A percentile compares a stretch with the other conserved stretches of the same genome.
Conservation (phyloP, 2,113 vertebrate species). For the Hassar affinis region DNA sequence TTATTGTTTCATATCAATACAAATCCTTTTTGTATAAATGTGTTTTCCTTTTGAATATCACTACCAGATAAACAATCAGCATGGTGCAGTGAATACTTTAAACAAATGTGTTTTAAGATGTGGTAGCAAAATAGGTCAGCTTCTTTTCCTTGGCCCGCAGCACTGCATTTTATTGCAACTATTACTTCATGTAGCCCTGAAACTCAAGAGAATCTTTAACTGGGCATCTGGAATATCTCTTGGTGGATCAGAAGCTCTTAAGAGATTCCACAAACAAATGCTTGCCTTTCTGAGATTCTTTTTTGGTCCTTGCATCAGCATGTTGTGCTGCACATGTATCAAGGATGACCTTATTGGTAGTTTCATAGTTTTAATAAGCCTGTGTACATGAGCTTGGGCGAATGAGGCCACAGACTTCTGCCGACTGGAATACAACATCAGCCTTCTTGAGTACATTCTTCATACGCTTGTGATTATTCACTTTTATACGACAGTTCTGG, state of each 20-base stretch:
- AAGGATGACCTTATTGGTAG: slow-evolving; percentile 5
- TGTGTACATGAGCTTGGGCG: too few species aligned
- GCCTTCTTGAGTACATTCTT: not conserved
- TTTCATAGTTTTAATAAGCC: not conserved
- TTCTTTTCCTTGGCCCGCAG: slow-evolving; percentile 61
- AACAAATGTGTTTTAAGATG: slow-evolving; percentile 56
- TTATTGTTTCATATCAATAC: not conserved
- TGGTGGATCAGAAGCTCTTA: slow-evolving; percentile 31
- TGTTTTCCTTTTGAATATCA: slow-evolving; percentile 54
- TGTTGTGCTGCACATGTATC: not conserved
- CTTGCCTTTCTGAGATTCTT: slow-evolving; percentile 8
- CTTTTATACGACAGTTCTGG: not conserved
- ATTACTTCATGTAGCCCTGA: slow-evolving; percentile 59
- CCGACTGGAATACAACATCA: not conserved
- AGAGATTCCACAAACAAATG: slow-evolving; percentile 31
- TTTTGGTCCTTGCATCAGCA: slow-evolving; percentile 2
- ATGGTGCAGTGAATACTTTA: slow-evolving; percentile 60
- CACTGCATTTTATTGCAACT: slow-evolving; percentile 61
- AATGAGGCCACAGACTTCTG: not conserved
- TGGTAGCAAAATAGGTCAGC: slow-evolving; percentile 67
- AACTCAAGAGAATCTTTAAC: slow-evolving; percentile 49
- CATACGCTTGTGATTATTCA: not conserved
- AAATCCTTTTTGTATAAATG: slow-evolving; percentile 47
- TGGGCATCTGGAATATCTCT: slow-evolving; percentile 44
- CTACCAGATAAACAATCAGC: too few species aligned